Evolutionary conservation across 2,888 invertebrate genomes (phyloP), one percentile per base, ranked within the genome.

Genomic region (Aporophyla lueneburgensis): DNA sequence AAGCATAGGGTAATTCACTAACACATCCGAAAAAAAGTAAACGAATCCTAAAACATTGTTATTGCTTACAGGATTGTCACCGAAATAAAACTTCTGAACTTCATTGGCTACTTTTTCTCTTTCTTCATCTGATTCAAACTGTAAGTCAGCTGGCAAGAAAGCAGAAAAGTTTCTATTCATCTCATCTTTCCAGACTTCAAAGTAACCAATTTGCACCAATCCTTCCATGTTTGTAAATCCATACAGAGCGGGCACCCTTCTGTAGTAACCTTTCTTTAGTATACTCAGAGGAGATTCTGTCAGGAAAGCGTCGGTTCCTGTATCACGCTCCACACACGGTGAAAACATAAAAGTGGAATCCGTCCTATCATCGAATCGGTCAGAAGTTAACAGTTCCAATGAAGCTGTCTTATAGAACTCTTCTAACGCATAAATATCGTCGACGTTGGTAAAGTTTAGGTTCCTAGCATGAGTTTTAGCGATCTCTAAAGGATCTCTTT

Each of bases 31-130:
- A 66, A 92, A 92, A 63, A 80, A 93, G 61, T 93, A 80, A 5
- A 93, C 80, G 51, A 88, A 93, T 4, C 46, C 40, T 10, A 92
- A 69, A 66, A 93, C 65, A 27, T 75, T 89, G 1, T 89, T 84
- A 5, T 87, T 70, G 16, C 66, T 65, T 6, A 93, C 78, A 19
- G 86, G 68, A 6, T 89, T 78, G 0, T 88, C 74, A 5, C 85
- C 89, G 76, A 93, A 93, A 72, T 92, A 93, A 86, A 91, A 93
- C 46, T 85, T 63, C 69, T 91, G 93, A 0, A 94, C 71, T 27
- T 40, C 27, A 43, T 85, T 59, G 0, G 91, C 91, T 0, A 94
- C 87, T 54, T 82, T 19, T 75, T 90, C 82, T 83, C 88, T 91
- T 78, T 93, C 89, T 19, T 80, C 65, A 5, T 86, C 75, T 56